These are phyloP conservation scores for Bothrops alternatus DNA, from an alignment of 2,797 vertebrate genomes.

Conservation along the genomic window DNA sequence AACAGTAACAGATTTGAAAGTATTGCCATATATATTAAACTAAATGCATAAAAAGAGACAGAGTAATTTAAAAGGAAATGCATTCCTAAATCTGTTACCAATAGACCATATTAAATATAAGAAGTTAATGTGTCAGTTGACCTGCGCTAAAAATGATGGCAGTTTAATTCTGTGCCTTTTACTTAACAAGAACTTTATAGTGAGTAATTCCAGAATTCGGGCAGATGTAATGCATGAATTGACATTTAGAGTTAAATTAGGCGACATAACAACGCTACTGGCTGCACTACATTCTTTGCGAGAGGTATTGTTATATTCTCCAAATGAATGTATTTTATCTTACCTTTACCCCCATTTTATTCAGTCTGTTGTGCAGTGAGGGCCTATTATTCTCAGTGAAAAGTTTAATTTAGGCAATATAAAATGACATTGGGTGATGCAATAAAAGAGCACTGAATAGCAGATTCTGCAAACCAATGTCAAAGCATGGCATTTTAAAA, in stretches of 20 bases:
- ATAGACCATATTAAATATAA: not conserved
- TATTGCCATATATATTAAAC: conserved; percentile 9
- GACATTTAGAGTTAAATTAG: conserved; percentile 35
- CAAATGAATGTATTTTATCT: not conserved
- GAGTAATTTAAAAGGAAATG: not conserved
- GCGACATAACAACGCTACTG: not conserved
- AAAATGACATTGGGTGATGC: not conserved
- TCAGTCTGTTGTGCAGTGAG: not conserved
- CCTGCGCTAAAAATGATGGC: conserved; percentile 16
- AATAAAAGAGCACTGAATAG: not conserved
- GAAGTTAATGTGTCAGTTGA: not conserved
- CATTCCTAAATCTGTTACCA: conserved; percentile 2
- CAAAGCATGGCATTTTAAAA: not conserved
- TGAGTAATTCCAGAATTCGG: conserved; percentile 35
- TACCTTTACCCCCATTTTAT: not conserved
- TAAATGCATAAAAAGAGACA: conserved; percentile 27
- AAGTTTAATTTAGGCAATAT: not conserved
- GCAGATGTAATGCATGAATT: not conserved
- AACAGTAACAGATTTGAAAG: conserved; percentile 36
- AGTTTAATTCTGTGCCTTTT: conserved; percentile 30
- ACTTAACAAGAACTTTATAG: conserved; percentile 40
- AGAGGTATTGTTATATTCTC: not conserved
- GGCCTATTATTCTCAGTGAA: not conserved
- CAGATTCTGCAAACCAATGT: not conserved
- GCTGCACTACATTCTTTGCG: not conserved